Evolutionary conservation across 2,888 invertebrate genomes (phyloP).

Genomic region (Kuschelorhynchus macadamiae): DNA sequence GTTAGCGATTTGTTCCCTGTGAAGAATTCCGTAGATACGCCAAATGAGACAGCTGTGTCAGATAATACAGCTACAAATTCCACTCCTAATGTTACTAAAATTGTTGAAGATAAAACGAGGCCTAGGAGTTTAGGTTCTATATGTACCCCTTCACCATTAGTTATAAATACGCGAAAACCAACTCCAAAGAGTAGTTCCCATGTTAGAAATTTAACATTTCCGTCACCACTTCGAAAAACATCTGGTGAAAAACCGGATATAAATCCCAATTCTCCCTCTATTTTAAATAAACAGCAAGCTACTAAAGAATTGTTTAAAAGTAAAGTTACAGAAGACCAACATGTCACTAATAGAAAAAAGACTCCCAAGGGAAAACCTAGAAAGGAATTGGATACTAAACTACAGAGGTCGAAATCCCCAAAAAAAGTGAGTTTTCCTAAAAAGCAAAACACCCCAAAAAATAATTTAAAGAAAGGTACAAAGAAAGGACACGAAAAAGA

Average conservation of each 20-base stretch:
- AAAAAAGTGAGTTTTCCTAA: constrained; percentile 2
- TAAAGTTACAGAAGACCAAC: constrained; percentile 4
- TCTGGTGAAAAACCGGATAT: constrained; percentile 23
- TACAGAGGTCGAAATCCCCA: neutral
- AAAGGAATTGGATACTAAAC: neutral
- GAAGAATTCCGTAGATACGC: neutral
- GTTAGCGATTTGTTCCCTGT: neutral
- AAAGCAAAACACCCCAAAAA: constrained; percentile 2
- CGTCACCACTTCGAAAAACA: constrained; percentile 40
- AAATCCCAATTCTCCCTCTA: constrained; percentile 12
- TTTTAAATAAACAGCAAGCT: constrained; percentile 37
- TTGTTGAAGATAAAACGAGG: constrained; percentile 3
- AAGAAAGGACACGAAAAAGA: constrained; percentile 3
- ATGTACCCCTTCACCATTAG: constrained; percentile 39
- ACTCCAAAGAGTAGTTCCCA: constrained; percentile 46
- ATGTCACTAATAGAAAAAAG: neutral
- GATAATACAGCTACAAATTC: neutral
- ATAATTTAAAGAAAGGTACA: constrained; percentile 5
- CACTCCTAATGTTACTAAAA: neutral
- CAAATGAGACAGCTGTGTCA: neutral
- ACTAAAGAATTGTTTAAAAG: constrained; percentile 39
- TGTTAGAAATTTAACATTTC: constrained; percentile 47
- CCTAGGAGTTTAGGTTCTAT: constrained; percentile 1
- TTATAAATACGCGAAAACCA: constrained; percentile 16
- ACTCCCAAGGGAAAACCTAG: neutral